A percentile compares a stretch with the other conserved stretches of the same genome.
Evolutionary conservation across 92 coral and sea anemone genomes (phyloP).

Genomic region (Zoanthus gigantus): DNA sequence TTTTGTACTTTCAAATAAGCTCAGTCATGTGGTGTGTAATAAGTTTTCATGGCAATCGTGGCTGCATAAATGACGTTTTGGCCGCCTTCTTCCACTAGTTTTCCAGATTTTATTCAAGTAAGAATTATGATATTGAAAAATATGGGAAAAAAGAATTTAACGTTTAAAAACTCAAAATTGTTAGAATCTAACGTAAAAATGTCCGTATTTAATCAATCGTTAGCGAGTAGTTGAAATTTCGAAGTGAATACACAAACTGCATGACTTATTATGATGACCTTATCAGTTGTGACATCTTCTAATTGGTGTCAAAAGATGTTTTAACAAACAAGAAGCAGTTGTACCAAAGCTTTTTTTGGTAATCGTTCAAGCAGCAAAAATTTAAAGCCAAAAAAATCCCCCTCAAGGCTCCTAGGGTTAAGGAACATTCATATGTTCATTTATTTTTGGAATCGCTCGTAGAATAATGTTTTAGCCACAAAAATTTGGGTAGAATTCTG

Average conservation of each 20-base stretch:
- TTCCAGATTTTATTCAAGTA: constrained; percentile 6
- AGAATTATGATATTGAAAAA: neutral
- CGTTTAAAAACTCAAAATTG: constrained; percentile 7
- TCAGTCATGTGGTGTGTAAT: neutral
- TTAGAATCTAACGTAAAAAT: neutral
- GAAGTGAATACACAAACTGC: constrained; percentile 7
- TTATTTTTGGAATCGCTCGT: neutral
- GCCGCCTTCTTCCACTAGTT: neutral
- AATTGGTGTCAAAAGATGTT: neutral
- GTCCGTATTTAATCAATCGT: neutral
- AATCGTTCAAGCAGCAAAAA: neutral
- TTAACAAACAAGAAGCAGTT: neutral
- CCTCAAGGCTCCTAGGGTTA: constrained; percentile 5
- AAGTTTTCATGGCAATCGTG: constrained; percentile 1
- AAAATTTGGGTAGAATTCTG: neutral
- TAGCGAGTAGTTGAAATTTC: constrained; percentile 11
- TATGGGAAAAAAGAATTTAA: neutral
- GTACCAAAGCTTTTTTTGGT: constrained; percentile 3
- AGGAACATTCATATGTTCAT: constrained; percentile 2
- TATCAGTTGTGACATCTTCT: constrained; percentile 1
- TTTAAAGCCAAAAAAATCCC: neutral
- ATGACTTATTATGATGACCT: constrained; percentile 4
- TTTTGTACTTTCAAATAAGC: neutral
- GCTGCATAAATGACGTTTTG: neutral
- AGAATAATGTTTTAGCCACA: neutral